Evolutionary conservation across 2,113 vertebrate genomes (phyloP).

Genomic region (Greenwoodochromis staneri): DNA sequence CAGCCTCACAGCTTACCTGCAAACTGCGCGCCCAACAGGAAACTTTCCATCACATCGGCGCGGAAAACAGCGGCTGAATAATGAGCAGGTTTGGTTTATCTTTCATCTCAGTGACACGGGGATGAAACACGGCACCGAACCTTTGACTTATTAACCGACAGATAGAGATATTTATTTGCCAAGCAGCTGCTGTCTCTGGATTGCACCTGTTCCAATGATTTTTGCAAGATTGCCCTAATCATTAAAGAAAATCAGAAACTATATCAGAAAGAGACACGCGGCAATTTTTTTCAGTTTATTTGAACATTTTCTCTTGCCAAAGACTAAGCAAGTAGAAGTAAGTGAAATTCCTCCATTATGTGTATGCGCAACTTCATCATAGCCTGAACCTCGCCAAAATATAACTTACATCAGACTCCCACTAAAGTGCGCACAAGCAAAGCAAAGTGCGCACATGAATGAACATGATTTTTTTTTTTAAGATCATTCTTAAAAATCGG

Average conservation of each 20-base stretch:
- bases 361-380: not conserved
- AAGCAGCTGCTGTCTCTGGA: not conserved
- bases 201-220: not conserved
- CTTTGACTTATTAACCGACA: not conserved
- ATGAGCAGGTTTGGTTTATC: not conserved
- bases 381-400: not conserved
- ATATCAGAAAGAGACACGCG: not conserved
- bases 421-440: not conserved
- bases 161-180: not conserved
- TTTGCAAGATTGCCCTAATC: not conserved
- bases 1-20: not conserved
- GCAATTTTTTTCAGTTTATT: not conserved
- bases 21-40: not conserved
- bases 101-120: not conserved
- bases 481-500: not conserved
- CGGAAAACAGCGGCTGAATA: not conserved
- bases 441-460: not conserved
- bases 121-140: not conserved
- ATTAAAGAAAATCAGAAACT: not conserved
- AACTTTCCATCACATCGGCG: not conserved
- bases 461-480: not conserved
- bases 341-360: not conserved
- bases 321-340: not conserved
- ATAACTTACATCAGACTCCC: not conserved
- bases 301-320: not conserved